Evolutionary conservation across 1,140 invertebrate genomes (phyloP), one percentile per base, ranked within the genome.

Genomic region (Steinernema feltiae): DNA sequence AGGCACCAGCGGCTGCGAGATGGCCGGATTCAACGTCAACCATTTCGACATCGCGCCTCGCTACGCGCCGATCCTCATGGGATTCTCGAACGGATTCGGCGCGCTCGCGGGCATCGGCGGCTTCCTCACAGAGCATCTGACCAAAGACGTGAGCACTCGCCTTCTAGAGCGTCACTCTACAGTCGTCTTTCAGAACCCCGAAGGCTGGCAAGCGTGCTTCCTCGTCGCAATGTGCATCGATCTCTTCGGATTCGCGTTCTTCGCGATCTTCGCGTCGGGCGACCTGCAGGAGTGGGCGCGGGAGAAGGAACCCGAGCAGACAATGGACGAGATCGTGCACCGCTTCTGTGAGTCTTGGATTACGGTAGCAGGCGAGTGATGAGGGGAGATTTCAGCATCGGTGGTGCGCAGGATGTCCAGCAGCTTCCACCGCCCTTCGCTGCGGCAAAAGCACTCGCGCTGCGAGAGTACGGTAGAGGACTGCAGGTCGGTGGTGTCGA

Each of bases 21-120:
- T 92, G 92, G 91, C 92, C 18, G 91, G 95, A 17, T 99, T 97
- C 88, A 98, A 98, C 86, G 96, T 99, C 0, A 99, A 99, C 87
- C 97, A 99, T 86, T 87, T 99, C 82, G 96, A 99, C 85, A 98
- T 99, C 71, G 97, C 97, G 1, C 97, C 96, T 0, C 90, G 94
- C 69, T 98, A 98, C 86, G 97, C 97, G 7, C 95, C 94, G 87
- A 98, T 99, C 77, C 88, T 99, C 46, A 99, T 99, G 96, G 96
- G 96, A 1, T 90, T 98, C 82, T 97, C 95, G 17, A 99, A 99
- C 86, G 95, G 95, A 1, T 93, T 98, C 78, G 97, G 96, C 3
- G 98, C 95, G 0, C 91, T 98, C 71, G 94, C 95, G 69, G 96
- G 96, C 29, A 92, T 97, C 83, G 89, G 98, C 70, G 93, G 92